Percentiles rank a stretch among this genome's conserved stretches.
phyloP scores from a whole-genome alignment of 2,888 invertebrate genomes.

The Automeris io region DNA sequence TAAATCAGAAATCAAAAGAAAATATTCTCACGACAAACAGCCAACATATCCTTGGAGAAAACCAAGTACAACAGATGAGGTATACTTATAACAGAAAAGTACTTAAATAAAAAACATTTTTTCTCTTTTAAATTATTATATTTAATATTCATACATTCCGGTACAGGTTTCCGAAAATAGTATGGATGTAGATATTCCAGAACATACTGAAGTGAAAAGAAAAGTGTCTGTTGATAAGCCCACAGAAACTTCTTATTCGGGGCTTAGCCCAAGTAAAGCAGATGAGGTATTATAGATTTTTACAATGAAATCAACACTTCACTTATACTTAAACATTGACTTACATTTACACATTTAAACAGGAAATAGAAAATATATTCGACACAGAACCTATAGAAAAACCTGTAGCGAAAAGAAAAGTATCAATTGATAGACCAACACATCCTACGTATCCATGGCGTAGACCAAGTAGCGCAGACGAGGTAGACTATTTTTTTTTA shows the following conservation, averaged over 20 bases:
- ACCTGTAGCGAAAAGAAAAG: constrained; percentile 17
- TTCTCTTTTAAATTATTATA: background rate
- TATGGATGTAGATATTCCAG: constrained; percentile 23
- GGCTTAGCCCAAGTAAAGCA: constrained; percentile 31
- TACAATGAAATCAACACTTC: background rate
- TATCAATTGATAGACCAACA: constrained; percentile 21
- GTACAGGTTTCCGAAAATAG: constrained; percentile 23
- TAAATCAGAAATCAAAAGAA: constrained; percentile 27
- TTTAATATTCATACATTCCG: background rate
- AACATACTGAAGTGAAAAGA: constrained; percentile 31
- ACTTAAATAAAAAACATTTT: too few relatives aligned
- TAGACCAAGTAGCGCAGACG: constrained; percentile 4
- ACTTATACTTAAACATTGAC: background rate
- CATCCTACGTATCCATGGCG: constrained; percentile 19
- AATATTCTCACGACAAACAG: constrained; percentile 26
- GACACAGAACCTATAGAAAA: constrained; percentile 15
- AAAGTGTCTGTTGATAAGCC: constrained; percentile 28
- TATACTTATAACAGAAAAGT: too few relatives aligned
- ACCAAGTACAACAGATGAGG: constrained; percentile 30
- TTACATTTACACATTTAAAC: constrained; percentile 12
- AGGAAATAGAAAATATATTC: constrained; percentile 26
- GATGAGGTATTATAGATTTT: constrained; percentile 28
- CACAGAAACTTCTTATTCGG: constrained; percentile 27
- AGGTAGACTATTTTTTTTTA: too few relatives aligned
- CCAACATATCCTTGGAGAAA: constrained; percentile 23